These are phyloP conservation scores for Sylvia borin DNA, from an alignment of 2,797 vertebrate species.

Conservation along the genomic window DNA sequence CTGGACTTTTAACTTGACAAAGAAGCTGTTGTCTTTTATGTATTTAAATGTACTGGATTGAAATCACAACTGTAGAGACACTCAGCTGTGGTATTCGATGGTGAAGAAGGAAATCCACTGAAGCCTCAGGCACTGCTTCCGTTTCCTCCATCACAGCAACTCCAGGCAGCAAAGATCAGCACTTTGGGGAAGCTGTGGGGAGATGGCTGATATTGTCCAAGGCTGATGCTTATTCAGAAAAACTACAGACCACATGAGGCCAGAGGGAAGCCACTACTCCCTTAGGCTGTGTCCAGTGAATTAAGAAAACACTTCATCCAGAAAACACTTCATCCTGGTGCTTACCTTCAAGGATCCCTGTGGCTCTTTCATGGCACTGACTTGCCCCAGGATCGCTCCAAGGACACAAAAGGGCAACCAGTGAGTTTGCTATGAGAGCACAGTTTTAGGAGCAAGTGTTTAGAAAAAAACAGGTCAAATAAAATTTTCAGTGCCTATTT, in stretches of 20 bases:
- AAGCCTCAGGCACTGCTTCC: not conserved
- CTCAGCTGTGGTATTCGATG: not conserved
- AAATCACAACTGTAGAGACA: not conserved
- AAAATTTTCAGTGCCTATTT: not conserved
- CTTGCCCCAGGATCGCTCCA: not conserved
- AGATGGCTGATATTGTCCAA: not conserved
- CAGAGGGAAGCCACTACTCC: not conserved
- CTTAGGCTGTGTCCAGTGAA: not conserved
- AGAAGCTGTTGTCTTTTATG: not conserved
- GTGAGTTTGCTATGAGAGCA: rapidly evolving
- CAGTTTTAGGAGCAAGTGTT: not conserved
- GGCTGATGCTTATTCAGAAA: not conserved
- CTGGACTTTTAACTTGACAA: not conserved
- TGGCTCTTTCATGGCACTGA: rapidly evolving
- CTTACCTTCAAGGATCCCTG: not conserved
- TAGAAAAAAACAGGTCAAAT: not conserved
- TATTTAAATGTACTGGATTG: not conserved
- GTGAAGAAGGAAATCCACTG: not conserved
- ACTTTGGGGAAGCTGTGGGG: not conserved
- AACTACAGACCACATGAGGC: rapidly evolving
- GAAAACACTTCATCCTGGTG: not conserved
- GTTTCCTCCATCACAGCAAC: not conserved
- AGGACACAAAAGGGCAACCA: not conserved
- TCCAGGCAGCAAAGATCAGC: not conserved
- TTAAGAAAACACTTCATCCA: not conserved